Conservation (phyloP, 2,113 vertebrate species). For the Loxodonta africana region DNA sequence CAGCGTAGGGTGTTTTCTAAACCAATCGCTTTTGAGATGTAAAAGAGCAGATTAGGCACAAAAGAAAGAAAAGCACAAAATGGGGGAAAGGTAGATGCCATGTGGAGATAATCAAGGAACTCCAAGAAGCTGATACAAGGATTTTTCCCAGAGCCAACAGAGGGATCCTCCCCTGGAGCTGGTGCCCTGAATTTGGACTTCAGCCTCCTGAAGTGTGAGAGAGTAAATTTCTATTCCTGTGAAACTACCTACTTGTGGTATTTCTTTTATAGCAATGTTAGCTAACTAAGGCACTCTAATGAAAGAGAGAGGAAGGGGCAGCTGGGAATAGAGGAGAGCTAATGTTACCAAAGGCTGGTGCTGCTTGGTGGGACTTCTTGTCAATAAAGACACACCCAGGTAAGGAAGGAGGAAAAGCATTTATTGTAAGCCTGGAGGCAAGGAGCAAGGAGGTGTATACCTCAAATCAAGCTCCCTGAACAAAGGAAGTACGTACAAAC, state of each 20-base stretch:
- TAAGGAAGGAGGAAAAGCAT: too few species aligned
- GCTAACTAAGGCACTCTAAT: neutral
- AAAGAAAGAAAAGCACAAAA: neutral
- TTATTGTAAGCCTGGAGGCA: too few species aligned
- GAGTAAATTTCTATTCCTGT: neutral
- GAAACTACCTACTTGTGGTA: neutral
- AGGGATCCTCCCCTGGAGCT: neutral
- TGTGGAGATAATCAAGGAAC: neutral
- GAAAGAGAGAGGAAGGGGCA: neutral
- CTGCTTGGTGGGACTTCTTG: too few species aligned
- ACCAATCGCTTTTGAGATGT: neutral
- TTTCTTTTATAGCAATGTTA: neutral
- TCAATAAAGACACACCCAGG: too few species aligned
- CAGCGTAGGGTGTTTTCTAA: neutral
- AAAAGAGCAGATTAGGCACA: neutral
- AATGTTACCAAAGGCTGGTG: too few species aligned
- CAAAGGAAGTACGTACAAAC: too few species aligned
- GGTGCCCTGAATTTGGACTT: neutral
- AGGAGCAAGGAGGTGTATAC: too few species aligned
- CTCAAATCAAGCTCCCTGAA: too few species aligned
- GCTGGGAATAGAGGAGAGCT: neutral
- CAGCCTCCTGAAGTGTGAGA: neutral
- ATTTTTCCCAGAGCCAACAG: neutral
- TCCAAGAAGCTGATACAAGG: neutral
- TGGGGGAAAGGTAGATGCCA: neutral